Evolutionary conservation across 2,113 vertebrate genomes (phyloP), one percentile per base, ranked within the genome.

Genomic region (Zosterops hypoxanthus): DNA sequence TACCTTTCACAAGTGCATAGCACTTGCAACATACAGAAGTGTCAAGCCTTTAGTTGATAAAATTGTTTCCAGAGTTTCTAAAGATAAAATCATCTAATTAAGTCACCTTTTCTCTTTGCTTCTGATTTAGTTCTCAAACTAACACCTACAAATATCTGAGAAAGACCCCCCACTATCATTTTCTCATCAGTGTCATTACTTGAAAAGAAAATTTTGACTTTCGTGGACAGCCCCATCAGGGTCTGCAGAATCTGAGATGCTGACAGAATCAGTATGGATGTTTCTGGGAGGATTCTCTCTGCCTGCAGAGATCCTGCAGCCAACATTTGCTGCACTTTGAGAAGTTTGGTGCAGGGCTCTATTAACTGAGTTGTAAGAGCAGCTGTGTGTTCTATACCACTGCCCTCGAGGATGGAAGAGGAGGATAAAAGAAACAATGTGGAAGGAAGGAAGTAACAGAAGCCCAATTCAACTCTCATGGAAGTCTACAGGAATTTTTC

Each of bases 401-500:
- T 78, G 53, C 72, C 72, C 72, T 82, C 57, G 12, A 60, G 81
- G 61, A 42, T 81, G 52, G 57, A 59, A 86, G 28, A 76, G 22
- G 14, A 21, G 4, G 47, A 61, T 76, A 56, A 92, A 80, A 87
- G 69, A 61, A 91, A 55, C 16, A 22, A 23, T 34, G 33, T 69
- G 84, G 59, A 90, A 82, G 86, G 88, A 86, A 95, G 91, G 78
- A 94, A 95, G 82, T 1, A 79, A 76, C 61, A 82, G 84, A 87
- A 91, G 36, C 63, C 50, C 78, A 73, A 29, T 88, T 94, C 59
- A 93, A 0, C 44, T 70, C 82, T 63, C 56, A 20, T 52, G 76
- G 63, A 95, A 92, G 55, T 70, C 82, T 83, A 59, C 26, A 59
- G 91, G 47, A 92, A n/a, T 92, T 94, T 94, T 96, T 90, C 87